These are phyloP conservation scores for Neolamprologus kungweensis DNA, from an alignment of 2,113 vertebrate genomes.

Conservation along the genomic window DNA sequence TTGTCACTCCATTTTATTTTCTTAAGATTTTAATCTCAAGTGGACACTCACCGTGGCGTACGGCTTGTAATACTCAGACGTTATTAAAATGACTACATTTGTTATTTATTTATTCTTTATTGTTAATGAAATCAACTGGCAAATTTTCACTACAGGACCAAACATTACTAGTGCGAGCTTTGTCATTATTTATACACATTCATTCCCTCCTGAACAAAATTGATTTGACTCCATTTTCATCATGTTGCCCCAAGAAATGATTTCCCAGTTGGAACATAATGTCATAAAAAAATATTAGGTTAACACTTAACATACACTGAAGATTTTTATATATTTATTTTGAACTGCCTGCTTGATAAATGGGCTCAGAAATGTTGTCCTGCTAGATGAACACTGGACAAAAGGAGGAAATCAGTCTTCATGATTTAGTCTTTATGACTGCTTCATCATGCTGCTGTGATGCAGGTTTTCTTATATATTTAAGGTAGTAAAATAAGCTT, in stretches of 20 bases:
- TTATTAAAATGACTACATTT: slow-evolving; percentile 1
- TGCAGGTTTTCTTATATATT: background rate
- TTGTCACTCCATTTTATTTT: background rate
- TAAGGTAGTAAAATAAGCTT: background rate
- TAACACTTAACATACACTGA: slow-evolving; percentile 10
- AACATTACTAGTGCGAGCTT: background rate
- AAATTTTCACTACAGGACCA: background rate
- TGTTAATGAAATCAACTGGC: background rate
- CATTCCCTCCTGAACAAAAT: slow-evolving; percentile 15
- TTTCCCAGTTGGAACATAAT: slow-evolving; percentile 46
- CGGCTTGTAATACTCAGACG: background rate
- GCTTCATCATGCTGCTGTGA: background rate
- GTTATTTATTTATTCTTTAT: slow-evolving; percentile 8
- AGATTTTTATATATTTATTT: slow-evolving; percentile 5
- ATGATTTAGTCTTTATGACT: background rate
- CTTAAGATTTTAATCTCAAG: slow-evolving; percentile 5
- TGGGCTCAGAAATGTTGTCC: background rate
- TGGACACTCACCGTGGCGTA: background rate
- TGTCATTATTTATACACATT: slow-evolving; percentile 20
- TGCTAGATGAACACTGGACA: background rate
- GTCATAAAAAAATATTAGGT: slow-evolving; percentile 38
- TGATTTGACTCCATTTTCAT: slow-evolving; percentile 36
- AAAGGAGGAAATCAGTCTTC: background rate
- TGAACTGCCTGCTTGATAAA: slow-evolving; percentile 3
- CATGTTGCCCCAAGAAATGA: slow-evolving; percentile 9